Evolutionary conservation across 2,888 invertebrate species (phyloP).

Genomic region (Neoascia interrupta): DNA sequence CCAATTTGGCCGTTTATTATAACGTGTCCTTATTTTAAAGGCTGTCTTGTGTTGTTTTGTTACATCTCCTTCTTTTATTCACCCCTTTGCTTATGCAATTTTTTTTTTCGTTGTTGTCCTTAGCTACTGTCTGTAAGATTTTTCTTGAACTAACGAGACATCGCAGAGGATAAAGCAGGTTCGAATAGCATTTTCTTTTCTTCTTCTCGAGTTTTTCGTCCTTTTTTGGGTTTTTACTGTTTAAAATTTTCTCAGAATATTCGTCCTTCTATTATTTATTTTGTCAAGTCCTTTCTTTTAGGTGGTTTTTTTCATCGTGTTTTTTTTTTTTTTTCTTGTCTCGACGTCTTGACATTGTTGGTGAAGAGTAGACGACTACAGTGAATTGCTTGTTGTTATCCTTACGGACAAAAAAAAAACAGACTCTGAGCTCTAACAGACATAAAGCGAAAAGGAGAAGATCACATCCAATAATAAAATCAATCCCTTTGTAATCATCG

Average conservation of each 20-base stretch:
- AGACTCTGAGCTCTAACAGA: slow-evolving; percentile 35
- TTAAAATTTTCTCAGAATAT: slow-evolving; percentile 24
- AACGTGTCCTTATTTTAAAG: slow-evolving; percentile 50
- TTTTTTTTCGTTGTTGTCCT: slow-evolving; percentile 17
- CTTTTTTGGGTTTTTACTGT: not conserved
- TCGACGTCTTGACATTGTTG: slow-evolving; percentile 33
- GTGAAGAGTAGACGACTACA: slow-evolving; percentile 35
- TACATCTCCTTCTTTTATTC: slow-evolving; percentile 3
- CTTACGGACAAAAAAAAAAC: slow-evolving; percentile 8
- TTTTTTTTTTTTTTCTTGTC: slow-evolving; percentile 14
- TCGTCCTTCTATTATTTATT: slow-evolving; percentile 25
- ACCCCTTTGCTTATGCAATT: not conserved
- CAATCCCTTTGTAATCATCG: slow-evolving; percentile 66
- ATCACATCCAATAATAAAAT: slow-evolving; percentile 65
- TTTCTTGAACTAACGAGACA: slow-evolving; percentile 51
- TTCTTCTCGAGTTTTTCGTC: slow-evolving; percentile 9
- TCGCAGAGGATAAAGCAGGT: slow-evolving; percentile 39
- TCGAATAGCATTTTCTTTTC: slow-evolving; percentile 28
- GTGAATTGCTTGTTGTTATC: slow-evolving; percentile 26
- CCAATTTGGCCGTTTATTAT: slow-evolving; percentile 56
- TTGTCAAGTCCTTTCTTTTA: slow-evolving; percentile 38
- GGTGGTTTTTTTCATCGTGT: too few relatives aligned
- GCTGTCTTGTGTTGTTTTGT: slow-evolving; percentile 25
- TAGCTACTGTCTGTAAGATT: slow-evolving; percentile 31
- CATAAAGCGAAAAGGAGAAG: slow-evolving; percentile 25